Conservation (phyloP, 2,797 vertebrate genomes). For the Propithecus perrieri region DNA sequence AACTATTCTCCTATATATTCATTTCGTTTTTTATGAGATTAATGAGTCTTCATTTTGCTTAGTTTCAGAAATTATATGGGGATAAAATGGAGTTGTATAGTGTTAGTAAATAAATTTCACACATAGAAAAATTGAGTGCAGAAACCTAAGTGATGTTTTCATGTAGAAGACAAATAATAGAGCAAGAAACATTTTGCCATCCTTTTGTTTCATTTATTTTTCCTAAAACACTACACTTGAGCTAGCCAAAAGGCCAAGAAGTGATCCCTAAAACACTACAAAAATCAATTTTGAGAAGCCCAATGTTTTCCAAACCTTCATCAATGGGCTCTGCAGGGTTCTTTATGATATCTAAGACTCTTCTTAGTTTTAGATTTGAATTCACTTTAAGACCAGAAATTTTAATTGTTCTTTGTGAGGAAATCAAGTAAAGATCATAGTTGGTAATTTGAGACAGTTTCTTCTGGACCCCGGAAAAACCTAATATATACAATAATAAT, state of each 20-base stretch:
- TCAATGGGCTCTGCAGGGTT: background rate
- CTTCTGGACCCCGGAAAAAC: background rate
- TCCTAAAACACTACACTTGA: background rate
- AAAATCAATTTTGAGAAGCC: background rate
- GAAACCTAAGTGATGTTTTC: background rate
- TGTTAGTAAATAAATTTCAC: constrained; percentile 28
- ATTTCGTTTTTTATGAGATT: background rate
- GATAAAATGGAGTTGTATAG: background rate
- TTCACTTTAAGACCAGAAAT: background rate
- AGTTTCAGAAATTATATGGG: background rate
- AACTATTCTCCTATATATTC: background rate
- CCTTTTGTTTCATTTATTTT: background rate
- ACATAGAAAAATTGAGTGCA: background rate
- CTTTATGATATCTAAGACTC: background rate
- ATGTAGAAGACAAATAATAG: background rate
- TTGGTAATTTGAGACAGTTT: background rate
- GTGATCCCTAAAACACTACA: no score
- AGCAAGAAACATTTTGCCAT: background rate
- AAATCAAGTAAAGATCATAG: background rate
- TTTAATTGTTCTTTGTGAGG: background rate
- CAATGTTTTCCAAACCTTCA: background rate
- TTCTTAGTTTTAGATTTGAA: constrained; percentile 5
- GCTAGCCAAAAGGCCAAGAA: no score
- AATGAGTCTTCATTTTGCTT: background rate
- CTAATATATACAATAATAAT: background rate